A percentile compares a stretch with the other conserved stretches of the same genome.
Evolutionary conservation across 2,888 invertebrate species (phyloP).

Genomic region (Abrostola tripartita): DNA sequence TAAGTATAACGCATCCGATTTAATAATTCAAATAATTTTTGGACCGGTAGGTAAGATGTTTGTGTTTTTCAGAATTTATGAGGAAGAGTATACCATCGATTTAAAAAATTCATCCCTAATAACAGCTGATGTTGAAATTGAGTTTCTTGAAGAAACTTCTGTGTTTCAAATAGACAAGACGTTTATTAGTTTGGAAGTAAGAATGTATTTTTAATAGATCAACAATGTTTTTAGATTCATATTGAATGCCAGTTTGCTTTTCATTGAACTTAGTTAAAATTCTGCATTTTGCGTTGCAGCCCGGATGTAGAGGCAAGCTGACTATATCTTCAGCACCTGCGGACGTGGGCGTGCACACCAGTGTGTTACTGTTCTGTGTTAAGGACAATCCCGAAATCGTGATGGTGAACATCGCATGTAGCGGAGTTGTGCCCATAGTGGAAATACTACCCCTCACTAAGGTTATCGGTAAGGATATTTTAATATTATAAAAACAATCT

Average conservation of each 20-base stretch:
- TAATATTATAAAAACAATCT: neutral
- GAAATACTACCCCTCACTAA: slow-evolving; percentile 81
- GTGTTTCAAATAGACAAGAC: slow-evolving; percentile 83
- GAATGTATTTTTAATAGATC: neutral
- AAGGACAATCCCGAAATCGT: slow-evolving; percentile 89
- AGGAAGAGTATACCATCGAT: slow-evolving; percentile 82
- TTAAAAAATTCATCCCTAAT: slow-evolving; percentile 87
- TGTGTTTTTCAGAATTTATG: slow-evolving; percentile 76
- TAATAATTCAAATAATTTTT: neutral
- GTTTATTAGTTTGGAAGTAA: slow-evolving; percentile 73
- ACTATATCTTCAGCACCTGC: slow-evolving; percentile 79
- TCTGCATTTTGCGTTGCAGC: slow-evolving; percentile 60
- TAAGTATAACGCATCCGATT: slow-evolving; percentile 39
- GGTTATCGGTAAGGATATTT: slow-evolving; percentile 71
- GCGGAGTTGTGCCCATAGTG: slow-evolving; percentile 85
- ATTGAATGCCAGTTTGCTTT: neutral
- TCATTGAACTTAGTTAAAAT: neutral
- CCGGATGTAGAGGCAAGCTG: slow-evolving; percentile 76
- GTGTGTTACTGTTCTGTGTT: slow-evolving; percentile 77
- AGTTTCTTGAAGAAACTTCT: slow-evolving; percentile 77
- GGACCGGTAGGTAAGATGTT: neutral
- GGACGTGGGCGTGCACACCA: slow-evolving; percentile 71
- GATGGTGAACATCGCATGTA: slow-evolving; percentile 82
- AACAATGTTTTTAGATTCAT: neutral
- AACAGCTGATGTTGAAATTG: slow-evolving; percentile 80